Base-by-base conservation (phyloP, 2,797 vertebrate species). In the Orientallactaga sibirica region DNA sequence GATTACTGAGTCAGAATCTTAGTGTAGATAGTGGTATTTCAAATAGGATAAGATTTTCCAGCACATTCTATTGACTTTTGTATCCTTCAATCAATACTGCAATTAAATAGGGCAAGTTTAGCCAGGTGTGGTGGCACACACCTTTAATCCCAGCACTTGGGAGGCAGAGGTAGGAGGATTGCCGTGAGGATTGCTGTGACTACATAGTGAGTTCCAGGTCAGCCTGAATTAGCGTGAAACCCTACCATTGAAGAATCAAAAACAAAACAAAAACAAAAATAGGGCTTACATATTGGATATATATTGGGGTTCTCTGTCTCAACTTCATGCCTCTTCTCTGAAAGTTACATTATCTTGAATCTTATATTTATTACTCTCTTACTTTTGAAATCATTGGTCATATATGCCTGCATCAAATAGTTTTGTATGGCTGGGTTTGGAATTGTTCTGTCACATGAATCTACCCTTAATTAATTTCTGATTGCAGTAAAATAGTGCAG, bases 301-400 rank as follows among this genome's bases (percentile, higher is more conserved):
- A 7, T 10, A 48, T 48, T 48, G 10, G 48, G 55, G 55, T 68
- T 93, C 22, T 89, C 78, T 78, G 7, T 68, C 43, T 93, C 52
- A 70, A 66, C 18, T 75, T 90, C 77, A 22, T 85, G 22, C 41
- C 75, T 55, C n/a, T 22, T 66, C 20, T 10, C 10, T 70, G 62
- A 95, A 93, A 29, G 12, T 41, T 61, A 86, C 20, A 77, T n/a
- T 86, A 15, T 92, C 22, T 91, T 73, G 7, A 76, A 82, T 27
- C 81, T 83, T 88, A 29, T 91, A 27, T 67, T 81, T 84, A 18
- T 80, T 61, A 73, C 68, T 64, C 83, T 82, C 16, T 78, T 91
- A 8, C 2, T 77, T 87, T 90, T 89, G 76, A 64, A 82, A 96
- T 41, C 55, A 81, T 83, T 68, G 48, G 41, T 82, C 9, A 79